A percentile compares a stretch with the other conserved stretches of the same genome.
Evolutionary conservation across 2,797 vertebrate genomes (phyloP).

Genomic region (Pseudotriccus pelzelni): DNA sequence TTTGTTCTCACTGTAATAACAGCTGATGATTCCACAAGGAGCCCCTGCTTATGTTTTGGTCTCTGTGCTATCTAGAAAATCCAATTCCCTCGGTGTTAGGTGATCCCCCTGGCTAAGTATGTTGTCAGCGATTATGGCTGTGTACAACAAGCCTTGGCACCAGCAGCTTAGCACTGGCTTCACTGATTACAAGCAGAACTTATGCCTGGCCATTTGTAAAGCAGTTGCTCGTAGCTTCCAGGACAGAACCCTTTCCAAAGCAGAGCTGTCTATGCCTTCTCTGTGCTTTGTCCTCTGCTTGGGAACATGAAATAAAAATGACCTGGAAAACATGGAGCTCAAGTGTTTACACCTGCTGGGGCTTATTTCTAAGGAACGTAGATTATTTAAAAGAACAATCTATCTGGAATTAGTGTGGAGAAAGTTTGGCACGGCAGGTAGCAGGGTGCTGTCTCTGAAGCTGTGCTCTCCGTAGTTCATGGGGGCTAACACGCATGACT

Average conservation of each 20-base stretch:
- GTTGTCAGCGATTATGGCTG: not conserved
- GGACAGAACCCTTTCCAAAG: not conserved
- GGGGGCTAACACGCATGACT: fast-evolving
- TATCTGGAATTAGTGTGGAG: not conserved
- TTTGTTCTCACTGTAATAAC: not conserved
- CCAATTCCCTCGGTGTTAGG: not conserved
- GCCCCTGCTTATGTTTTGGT: not conserved
- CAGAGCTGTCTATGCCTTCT: not conserved
- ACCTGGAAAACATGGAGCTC: not conserved
- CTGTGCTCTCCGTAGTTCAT: not conserved
- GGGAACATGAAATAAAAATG: not conserved
- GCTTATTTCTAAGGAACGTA: not conserved
- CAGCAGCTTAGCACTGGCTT: not conserved
- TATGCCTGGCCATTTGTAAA: not conserved
- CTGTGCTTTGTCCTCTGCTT: not conserved
- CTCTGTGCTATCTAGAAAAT: not conserved
- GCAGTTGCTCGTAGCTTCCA: not conserved
- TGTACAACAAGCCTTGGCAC: not conserved
- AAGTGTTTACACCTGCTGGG: not conserved
- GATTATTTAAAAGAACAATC: not conserved
- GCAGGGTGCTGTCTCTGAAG: not conserved
- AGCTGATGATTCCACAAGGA: not conserved
- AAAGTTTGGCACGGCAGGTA: not conserved
- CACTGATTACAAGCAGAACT: not conserved
- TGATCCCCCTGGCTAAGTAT: not conserved